These are phyloP conservation scores for Drosophila funebris DNA, from an alignment of 1,140 invertebrate species.

Conservation along the genomic window DNA sequence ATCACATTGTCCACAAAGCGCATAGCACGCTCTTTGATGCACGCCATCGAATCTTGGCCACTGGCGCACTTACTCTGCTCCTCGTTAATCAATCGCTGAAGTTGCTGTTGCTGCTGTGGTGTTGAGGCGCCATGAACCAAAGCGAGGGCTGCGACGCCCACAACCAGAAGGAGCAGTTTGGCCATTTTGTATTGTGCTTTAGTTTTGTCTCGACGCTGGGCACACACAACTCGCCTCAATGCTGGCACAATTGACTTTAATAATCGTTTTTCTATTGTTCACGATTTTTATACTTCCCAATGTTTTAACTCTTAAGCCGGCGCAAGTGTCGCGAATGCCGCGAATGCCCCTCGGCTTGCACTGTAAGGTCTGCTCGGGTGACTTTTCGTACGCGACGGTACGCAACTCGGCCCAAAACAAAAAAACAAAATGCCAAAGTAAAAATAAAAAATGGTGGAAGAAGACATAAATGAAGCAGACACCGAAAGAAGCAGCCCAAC, in stretches of 20 bases:
- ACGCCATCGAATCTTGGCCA: constrained; percentile 90
- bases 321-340: constrained; percentile 21
- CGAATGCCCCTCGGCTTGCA: constrained; percentile 21
- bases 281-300: constrained; percentile 83
- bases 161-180: constrained; percentile 71
- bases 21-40: constrained; percentile 92
- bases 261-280: constrained; percentile 84
- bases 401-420: constrained; percentile 35
- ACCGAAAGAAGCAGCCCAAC: constrained; percentile 53
- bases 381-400: constrained; percentile 19
- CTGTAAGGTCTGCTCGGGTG: constrained; percentile 1
- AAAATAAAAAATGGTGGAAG: constrained; percentile 69
- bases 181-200: constrained; percentile 55
- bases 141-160: constrained; percentile 45
- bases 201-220: constrained; percentile 37
- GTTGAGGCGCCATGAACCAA: constrained; percentile 84
- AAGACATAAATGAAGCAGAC: constrained; percentile 75
- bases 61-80: constrained; percentile 88
- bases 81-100: constrained; percentile 90
- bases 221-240: constrained; percentile 75
- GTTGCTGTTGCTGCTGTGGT: constrained; percentile 88
- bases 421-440: constrained; percentile 41
- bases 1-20: constrained; percentile 90
- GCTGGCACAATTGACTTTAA: constrained; percentile 82
- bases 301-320: constrained; percentile 54